phyloP scores from a whole-genome alignment of 2,113 vertebrate species.

The Osmerus mordax region DNA sequence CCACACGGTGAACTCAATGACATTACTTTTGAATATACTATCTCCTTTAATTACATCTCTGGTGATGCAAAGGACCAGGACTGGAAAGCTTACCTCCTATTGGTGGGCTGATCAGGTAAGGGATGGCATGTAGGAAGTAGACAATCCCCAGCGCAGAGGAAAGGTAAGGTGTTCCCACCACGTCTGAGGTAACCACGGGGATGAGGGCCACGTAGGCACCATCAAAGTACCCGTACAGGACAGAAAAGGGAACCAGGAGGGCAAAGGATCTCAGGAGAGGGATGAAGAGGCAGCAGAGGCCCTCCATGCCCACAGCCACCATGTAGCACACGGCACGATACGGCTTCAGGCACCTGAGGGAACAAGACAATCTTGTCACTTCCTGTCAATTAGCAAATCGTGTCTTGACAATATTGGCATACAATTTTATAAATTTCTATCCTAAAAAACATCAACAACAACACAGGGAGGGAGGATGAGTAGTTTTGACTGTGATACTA shows the following conservation, averaged over 20 bases:
- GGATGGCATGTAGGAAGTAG: constrained; percentile 90
- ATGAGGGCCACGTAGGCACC: constrained; percentile 92
- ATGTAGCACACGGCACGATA: constrained; percentile 82
- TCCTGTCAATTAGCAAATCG: no score
- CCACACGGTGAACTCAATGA: background rate
- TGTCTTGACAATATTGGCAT: background rate
- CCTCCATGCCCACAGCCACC: constrained; percentile 86
- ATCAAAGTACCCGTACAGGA: constrained; percentile 94
- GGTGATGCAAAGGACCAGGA: background rate
- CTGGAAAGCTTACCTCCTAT: constrained; percentile 79
- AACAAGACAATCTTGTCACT: no score
- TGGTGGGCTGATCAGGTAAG: constrained; percentile 90
- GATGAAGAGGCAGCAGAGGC: constrained; percentile 84
- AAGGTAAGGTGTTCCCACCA: constrained; percentile 80
- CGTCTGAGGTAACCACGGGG: constrained; percentile 89
- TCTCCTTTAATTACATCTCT: background rate
- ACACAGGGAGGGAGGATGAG: background rate
- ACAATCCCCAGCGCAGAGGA: constrained; percentile 88
- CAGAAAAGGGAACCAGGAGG: constrained; percentile 86
- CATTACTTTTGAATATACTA: background rate
- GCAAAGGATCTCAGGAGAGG: constrained; percentile 79
- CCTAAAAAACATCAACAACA: background rate
- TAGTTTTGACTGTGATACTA: no score
- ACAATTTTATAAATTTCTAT: background rate
- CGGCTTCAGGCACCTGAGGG: constrained; percentile 81